Conservation (phyloP, 2,888 invertebrate genomes). For the Barypeithes pellucidus region DNA sequence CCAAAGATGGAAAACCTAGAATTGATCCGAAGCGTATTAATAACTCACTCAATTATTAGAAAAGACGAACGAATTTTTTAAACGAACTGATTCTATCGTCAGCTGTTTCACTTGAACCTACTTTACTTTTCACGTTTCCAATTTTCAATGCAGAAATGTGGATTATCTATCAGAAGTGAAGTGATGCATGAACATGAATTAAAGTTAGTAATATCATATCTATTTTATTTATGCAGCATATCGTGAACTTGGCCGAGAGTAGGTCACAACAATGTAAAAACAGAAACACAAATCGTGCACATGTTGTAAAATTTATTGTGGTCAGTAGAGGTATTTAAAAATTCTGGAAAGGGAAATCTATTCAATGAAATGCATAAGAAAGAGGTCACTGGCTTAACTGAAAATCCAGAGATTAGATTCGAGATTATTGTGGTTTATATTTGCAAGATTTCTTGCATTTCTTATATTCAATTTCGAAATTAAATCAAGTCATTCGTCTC, state of each 20-base stretch:
- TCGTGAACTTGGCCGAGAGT: slow-evolving; percentile 12
- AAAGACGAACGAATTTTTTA: too few species aligned
- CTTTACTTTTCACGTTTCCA: slow-evolving; percentile 30
- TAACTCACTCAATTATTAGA: too few species aligned
- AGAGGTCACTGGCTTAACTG: too few species aligned
- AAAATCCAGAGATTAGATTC: too few species aligned
- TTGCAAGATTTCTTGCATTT: too few species aligned
- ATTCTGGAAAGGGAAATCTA: slow-evolving; percentile 19
- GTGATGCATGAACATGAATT: slow-evolving; percentile 31
- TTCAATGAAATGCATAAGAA: too few species aligned
- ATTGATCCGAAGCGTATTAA: too few species aligned
- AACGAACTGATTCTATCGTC: background rate
- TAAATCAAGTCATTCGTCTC: too few species aligned
- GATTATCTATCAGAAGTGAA: slow-evolving; percentile 13
- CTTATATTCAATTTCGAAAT: too few species aligned
- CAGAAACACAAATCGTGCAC: slow-evolving; percentile 11
- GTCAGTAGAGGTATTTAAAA: slow-evolving; percentile 5
- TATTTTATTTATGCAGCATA: slow-evolving; percentile 12
- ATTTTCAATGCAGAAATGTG: slow-evolving; percentile 11
- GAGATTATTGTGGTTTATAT: too few species aligned
- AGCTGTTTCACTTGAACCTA: slow-evolving; percentile 34
- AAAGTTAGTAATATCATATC: slow-evolving; percentile 14
- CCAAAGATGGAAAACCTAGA: too few species aligned
- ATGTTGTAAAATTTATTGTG: slow-evolving; percentile 4
- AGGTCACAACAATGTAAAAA: background rate